Evolutionary conservation across 2,113 vertebrate species (phyloP), one percentile per base, ranked within the genome.

Genomic region (Xenopus laevis): DNA sequence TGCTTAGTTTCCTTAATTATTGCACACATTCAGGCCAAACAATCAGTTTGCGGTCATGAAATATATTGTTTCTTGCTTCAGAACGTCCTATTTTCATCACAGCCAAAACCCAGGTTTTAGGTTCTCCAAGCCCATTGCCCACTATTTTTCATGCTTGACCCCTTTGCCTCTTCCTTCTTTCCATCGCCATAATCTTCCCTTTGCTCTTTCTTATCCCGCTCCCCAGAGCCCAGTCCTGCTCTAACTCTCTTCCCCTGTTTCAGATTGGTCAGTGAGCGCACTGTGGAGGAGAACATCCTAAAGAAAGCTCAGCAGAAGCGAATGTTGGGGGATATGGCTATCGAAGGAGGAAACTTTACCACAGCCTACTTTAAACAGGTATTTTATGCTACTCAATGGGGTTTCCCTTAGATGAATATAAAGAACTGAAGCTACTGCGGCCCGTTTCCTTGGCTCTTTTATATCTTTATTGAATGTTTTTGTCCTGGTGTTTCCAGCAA

Each of bases 291-390:
- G 81, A 97, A 98, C 83, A 98, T 98, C 69, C 83, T 98, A 7
- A 98, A 98, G 88, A 98, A 98, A 78, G 96, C 96, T 74, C 97
- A 96, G 80, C 96, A 98, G 88, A 98, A 98, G 85, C 92, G 96
- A 79, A 92, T 98, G 94, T 81, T 98, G 83, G 96, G 96, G 75
- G 95, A 98, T 73, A 96, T 97, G 94, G 96, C 96, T 13, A 98
- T 98, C 18, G 96, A 98, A 80, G 96, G 96, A 20, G 96, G 96
- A 52, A 98, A 98, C 83, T 98, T 98, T 65, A 98, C 96, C 46
- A 98, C 96, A 0, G 94, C 96, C 40, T 98, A 96, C 87, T 98
- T 98, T 82, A 98, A 98, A 84, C 83, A 96, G 92, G 95, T 95
- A 81, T 9, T 40, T 40, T 3, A 6, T 6, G 6, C 30, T 6